Percentiles rank a stretch among this genome's conserved stretches.
Conservation (phyloP, 2,888 invertebrate species). For the Tribolium freemani region DNA sequence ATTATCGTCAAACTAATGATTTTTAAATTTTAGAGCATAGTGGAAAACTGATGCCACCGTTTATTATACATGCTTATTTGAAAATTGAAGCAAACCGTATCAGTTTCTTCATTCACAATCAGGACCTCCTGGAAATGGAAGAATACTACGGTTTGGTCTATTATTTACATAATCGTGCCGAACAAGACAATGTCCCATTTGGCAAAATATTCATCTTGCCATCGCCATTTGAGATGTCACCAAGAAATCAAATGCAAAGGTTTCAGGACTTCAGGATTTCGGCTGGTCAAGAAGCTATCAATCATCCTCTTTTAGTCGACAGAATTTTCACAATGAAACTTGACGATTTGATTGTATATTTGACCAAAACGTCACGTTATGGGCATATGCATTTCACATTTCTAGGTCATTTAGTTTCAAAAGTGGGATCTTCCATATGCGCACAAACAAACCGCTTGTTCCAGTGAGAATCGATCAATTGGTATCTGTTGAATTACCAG, state of each 20-base stretch:
- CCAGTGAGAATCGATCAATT: no score
- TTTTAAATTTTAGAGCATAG: neutral
- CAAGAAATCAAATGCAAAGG: conserved; percentile 60
- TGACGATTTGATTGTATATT: neutral
- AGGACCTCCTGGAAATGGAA: no score
- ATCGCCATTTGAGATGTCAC: conserved; percentile 45
- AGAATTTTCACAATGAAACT: conserved; percentile 2
- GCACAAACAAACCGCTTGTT: no score
- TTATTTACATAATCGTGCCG: conserved; percentile 51
- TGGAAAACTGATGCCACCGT: neutral
- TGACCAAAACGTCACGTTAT: neutral
- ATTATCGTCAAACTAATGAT: neutral
- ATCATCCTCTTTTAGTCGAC: conserved; percentile 62
- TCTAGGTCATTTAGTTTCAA: conserved; percentile 47
- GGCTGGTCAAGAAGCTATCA: conserved; percentile 53
- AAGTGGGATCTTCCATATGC: no score
- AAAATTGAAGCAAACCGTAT: no score
- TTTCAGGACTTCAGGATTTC: conserved; percentile 62
- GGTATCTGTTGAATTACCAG: no score
- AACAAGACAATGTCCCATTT: conserved; percentile 42
- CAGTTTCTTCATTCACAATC: no score
- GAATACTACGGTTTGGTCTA: conserved; percentile 53
- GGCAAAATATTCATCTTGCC: conserved; percentile 56
- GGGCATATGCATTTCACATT: neutral
- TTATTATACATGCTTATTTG: neutral